Evolutionary conservation across 92 coral and sea anemone genomes (phyloP), one percentile per base, ranked within the genome.

Genomic region (Epizoanthus ramosus): DNA sequence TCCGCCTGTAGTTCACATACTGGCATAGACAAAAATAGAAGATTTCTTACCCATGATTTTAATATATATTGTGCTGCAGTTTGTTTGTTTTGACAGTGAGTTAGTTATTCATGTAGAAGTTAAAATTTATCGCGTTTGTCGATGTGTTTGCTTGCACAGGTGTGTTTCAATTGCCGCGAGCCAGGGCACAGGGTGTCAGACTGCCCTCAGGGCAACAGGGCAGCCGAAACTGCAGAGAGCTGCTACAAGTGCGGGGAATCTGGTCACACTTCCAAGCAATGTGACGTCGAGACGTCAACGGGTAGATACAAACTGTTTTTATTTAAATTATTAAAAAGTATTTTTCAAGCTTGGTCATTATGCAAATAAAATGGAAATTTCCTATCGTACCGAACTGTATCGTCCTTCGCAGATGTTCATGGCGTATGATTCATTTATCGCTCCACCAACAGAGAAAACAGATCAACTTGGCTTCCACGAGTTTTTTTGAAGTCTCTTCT

Each of bases 211-310:
- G 84, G 85, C 22, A 82, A 83, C 41, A 81, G 85, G 15, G 47
- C 54, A 59, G 85, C 76, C 24, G 76, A 65, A 22, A 88, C 88
- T 17, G 86, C 95, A 57, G 97, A 89, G 22, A 87, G 73, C 74
- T 96, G 99, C 71, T 96, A 94, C 59, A 94, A 86, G 71, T 96
- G 99, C 90, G 99, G 99, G 21, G 86, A 96, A 18, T 59, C 91
- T n/a, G 89, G 82, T 57, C 99, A 96, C 83, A 96, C 93, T 23
- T 90, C 98, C 19, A 94, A 84, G 87, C 87, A 79, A 31, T 96
- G 99, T 60, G 81, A 71, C 9, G 77, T 12, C 4, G 81, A 63
- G 43, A 73, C 84, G 58, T 35, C 87, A 15, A 13, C 63, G 54
- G 79, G 86, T 83, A 10, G 12, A 74, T 57, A 47, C 0, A 45